phyloP scores from a whole-genome alignment of 2,797 vertebrate species.

The Discoglossus pictus region DNA sequence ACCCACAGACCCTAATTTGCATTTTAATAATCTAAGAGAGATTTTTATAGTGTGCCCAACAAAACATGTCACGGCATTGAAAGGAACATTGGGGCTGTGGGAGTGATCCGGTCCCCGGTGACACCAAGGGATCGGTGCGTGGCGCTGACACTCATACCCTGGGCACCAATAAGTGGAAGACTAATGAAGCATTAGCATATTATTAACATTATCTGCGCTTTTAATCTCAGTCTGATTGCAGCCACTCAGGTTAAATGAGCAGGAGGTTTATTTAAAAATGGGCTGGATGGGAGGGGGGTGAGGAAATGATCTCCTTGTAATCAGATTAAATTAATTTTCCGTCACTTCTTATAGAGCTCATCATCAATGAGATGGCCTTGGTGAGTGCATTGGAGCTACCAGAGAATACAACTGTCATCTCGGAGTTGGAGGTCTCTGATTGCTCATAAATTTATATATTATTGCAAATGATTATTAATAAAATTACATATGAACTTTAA shows the following conservation, averaged over 20 bases:
- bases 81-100: conserved; percentile 5
- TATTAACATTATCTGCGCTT: conserved; percentile 80
- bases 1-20: background rate
- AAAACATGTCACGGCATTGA: too few species aligned
- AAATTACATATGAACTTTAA: too few species aligned
- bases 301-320: conserved; percentile 52
- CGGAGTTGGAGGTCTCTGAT: too few species aligned
- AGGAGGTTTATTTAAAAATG: conserved; percentile 74
- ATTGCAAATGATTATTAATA: too few species aligned
- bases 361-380: conserved; percentile 37
- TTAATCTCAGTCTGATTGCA: conserved; percentile 77
- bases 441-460: too few species aligned
- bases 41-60: too few species aligned
- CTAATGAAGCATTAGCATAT: conserved; percentile 91
- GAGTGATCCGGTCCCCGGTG: conserved; percentile 8
- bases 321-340: conserved; percentile 51
- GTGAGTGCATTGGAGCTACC: conserved; percentile 17
- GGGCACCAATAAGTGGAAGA: conserved; percentile 69
- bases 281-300: conserved; percentile 51
- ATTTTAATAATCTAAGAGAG: too few species aligned
- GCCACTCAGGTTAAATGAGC: conserved; percentile 74
- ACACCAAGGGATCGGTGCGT: conserved; percentile 35
- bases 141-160: conserved; percentile 52
- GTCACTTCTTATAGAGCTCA: conserved; percentile 43
- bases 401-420: conserved; percentile 35